phyloP scores from a whole-genome alignment of 1,140 invertebrate species.

The Zaprionus ornatus region DNA sequence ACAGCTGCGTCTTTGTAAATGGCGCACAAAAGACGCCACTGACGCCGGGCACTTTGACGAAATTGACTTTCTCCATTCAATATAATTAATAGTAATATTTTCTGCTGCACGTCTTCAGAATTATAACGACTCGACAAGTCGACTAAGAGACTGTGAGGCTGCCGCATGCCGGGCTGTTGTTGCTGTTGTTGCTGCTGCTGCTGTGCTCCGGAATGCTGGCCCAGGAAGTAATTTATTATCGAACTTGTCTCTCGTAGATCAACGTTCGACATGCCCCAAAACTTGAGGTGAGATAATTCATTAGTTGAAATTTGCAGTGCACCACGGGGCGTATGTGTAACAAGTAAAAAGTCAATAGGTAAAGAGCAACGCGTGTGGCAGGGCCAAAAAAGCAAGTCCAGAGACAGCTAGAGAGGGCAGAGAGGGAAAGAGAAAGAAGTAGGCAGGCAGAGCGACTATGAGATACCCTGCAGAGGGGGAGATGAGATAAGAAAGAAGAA shows the following conservation, averaged over 20 bases:
- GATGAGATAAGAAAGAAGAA: neutral
- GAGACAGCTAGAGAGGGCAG: neutral
- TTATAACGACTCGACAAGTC: constrained; percentile 51
- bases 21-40: constrained; percentile 68
- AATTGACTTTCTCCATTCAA: constrained; percentile 82
- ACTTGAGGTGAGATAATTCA: constrained; percentile 13
- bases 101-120: constrained; percentile 65
- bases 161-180: constrained; percentile 8
- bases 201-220: too few species aligned
- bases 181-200: constrained; percentile 30
- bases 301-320: constrained; percentile 63
- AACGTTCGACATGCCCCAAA: constrained; percentile 18
- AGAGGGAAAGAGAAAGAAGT: neutral
- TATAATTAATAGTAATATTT: constrained; percentile 82
- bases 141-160: neutral
- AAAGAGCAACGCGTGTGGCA: constrained; percentile 54
- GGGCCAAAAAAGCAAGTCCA: neutral
- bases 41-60: constrained; percentile 64
- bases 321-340: constrained; percentile 76
- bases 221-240: constrained; percentile 79
- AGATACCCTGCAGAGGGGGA: neutral
- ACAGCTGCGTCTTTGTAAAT: constrained; percentile 69
- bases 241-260: constrained; percentile 24
- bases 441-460: constrained; percentile 8
- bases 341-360: constrained; percentile 68